Base-by-base conservation (phyloP, 2,797 vertebrate species). In the Coendou prehensilis region DNA sequence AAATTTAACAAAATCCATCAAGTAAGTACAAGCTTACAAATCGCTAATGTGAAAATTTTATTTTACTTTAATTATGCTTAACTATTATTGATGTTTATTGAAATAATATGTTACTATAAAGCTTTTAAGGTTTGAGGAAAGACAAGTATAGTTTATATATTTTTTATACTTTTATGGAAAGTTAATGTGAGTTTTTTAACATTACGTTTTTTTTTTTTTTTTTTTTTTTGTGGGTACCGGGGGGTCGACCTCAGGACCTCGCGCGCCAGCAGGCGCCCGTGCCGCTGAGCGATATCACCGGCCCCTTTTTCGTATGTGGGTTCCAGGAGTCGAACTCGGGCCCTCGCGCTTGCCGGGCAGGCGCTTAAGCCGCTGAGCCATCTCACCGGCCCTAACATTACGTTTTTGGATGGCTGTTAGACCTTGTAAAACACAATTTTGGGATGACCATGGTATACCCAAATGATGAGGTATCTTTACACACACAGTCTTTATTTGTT, bases 121-220 rank as follows among this genome's bases (percentile, higher is more conserved):
- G 18, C 33, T 79, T 54, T 59, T 54, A 91, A 50, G 9, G 50
- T 73, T 83, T 93, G 54, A 91, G 52, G 76, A 87, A 89, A 54
- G 64, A 52, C 8, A 75, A n/a, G 18, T 86, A 71, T 37, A 80
- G 45, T 59, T 71, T 81, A 28, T 83, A 5, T 85, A 14, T n/a
- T 87, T 89, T 92, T 69, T 37, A 83, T 8, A 56, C 30, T 28
- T 84, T 93, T 79, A 59, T 64, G 14, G 23, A 75, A 86, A 92
- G 22, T 80, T 84, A 54, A 73, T 4, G 61, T 81, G 50, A 26
- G 1, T 47, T 84, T 75, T 92, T 75, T 69, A 52, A 84, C 30
- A 50, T 89, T 81, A 23, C 41, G 23, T 81, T 96, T 94, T 93
- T 87, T n/a, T n/a, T n/a, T n/a, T n/a, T n/a, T n/a, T n/a, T n/a